Evolutionary conservation across 2,888 invertebrate genomes (phyloP).

Genomic region (Antheraea yamamai): DNA sequence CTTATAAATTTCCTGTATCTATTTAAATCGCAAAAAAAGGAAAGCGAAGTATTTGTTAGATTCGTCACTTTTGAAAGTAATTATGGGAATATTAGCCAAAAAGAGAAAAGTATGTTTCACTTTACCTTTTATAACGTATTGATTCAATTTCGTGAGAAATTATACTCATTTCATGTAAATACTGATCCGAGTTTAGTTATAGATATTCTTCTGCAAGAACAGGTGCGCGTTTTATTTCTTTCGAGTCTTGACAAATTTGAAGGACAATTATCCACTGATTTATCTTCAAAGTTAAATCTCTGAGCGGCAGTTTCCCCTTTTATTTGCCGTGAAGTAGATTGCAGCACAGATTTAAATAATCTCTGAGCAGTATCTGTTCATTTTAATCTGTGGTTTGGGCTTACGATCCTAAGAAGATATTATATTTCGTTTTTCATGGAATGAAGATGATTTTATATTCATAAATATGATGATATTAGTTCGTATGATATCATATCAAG

Average conservation of each 20-base stretch:
- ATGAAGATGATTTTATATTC: background rate
- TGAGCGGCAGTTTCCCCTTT: conserved; percentile 36
- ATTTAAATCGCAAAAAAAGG: no score
- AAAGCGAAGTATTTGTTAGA: background rate
- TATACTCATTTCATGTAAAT: background rate
- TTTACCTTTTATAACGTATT: background rate
- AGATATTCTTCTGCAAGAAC: conserved; percentile 11
- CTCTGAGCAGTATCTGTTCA: conserved; percentile 23
- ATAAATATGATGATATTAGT: background rate
- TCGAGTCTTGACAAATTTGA: conserved; percentile 29
- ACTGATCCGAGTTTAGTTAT: conserved; percentile 21
- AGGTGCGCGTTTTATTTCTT: conserved; percentile 29
- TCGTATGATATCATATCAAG: background rate
- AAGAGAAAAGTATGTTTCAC: background rate
- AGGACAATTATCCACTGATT: conserved; percentile 50
- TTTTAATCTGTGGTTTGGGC: conserved; percentile 16
- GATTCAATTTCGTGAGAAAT: background rate
- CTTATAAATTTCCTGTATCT: no score
- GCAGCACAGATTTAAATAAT: conserved; percentile 20
- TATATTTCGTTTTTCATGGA: background rate
- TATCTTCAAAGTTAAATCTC: conserved; percentile 47
- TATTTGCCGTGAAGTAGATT: conserved; percentile 35
- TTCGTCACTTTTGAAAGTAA: background rate
- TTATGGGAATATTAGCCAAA: background rate
- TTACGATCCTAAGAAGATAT: conserved; percentile 8